These are phyloP conservation scores for Tenthredo scrophulariae DNA, from an alignment of 2,888 invertebrate genomes.

Conservation along the genomic window DNA sequence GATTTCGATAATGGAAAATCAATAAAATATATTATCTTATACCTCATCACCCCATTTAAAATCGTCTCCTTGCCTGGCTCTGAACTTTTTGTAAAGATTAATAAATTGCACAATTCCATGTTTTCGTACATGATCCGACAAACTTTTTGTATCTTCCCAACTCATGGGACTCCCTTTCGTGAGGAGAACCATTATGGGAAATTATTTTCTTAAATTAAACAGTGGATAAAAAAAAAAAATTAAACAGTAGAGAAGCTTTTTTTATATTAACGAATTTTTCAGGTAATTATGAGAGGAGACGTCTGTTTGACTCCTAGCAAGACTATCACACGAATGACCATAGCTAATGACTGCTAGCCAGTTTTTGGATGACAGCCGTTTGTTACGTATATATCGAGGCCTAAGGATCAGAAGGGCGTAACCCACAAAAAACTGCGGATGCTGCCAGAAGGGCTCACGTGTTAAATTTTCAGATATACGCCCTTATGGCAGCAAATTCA, in stretches of 20 bases:
- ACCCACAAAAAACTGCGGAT: no score
- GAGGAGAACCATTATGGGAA: slow-evolving; percentile 91
- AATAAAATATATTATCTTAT: slow-evolving; percentile 62
- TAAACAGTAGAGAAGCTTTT: no score
- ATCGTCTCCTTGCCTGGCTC: slow-evolving; percentile 94
- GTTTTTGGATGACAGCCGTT: no score
- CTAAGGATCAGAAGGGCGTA: no score
- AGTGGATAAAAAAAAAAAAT: no score
- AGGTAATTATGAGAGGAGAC: background rate
- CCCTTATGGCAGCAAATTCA: no score
- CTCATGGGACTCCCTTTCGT: slow-evolving; percentile 95
- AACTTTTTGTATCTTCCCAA: slow-evolving; percentile 97
- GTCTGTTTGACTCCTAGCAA: background rate
- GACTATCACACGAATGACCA: background rate
- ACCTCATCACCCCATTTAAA: slow-evolving; percentile 99
- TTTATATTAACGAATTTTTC: no score
- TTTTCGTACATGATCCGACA: slow-evolving; percentile 94
- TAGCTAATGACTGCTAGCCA: no score
- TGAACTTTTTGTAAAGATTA: slow-evolving; percentile 92
- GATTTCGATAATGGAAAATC: background rate
- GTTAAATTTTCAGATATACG: no score
- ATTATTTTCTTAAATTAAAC: background rate
- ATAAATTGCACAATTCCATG: slow-evolving; percentile 98
- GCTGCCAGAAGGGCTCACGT: no score
- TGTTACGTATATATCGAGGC: no score